These are phyloP conservation scores for Erebia ligea DNA, from an alignment of 2,888 invertebrate genomes.

Conservation along the genomic window DNA sequence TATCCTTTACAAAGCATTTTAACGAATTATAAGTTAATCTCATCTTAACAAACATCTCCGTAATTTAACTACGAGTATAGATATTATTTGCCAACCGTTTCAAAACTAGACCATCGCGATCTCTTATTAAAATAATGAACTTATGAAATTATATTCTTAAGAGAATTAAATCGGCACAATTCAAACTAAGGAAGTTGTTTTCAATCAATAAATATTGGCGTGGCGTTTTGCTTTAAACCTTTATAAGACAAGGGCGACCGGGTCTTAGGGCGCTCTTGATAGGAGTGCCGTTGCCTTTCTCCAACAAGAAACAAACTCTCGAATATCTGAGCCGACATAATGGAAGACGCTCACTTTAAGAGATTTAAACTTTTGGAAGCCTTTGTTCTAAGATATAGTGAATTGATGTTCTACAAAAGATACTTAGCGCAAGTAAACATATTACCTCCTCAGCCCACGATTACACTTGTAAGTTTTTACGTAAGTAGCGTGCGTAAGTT, in stretches of 20 bases:
- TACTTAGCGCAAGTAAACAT: no score
- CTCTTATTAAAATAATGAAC: neutral
- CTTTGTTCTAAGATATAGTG: neutral
- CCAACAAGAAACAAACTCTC: conserved; percentile 71
- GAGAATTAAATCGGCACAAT: neutral
- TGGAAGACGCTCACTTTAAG: conserved; percentile 49
- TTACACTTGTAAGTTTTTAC: no score
- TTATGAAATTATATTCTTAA: neutral
- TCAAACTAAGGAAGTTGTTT: conserved; percentile 1
- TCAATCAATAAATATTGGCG: conserved; percentile 5
- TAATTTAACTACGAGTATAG: no score
- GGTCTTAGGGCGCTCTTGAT: conserved; percentile 69
- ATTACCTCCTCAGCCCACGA: no score
- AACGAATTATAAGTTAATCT: no score
- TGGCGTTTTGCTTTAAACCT: conserved; percentile 21
- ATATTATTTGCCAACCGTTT: no score
- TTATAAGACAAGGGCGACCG: conserved; percentile 46
- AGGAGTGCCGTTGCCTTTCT: conserved; percentile 58
- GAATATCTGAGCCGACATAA: conserved; percentile 64
- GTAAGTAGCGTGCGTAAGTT: no score
- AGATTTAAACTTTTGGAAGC: neutral
- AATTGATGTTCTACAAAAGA: no score
- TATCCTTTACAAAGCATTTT: no score
- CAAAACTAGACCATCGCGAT: neutral
- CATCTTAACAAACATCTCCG: no score